These are phyloP conservation scores for Spilogale gracilis DNA, from an alignment of 2,113 vertebrate species.

Conservation along the genomic window DNA sequence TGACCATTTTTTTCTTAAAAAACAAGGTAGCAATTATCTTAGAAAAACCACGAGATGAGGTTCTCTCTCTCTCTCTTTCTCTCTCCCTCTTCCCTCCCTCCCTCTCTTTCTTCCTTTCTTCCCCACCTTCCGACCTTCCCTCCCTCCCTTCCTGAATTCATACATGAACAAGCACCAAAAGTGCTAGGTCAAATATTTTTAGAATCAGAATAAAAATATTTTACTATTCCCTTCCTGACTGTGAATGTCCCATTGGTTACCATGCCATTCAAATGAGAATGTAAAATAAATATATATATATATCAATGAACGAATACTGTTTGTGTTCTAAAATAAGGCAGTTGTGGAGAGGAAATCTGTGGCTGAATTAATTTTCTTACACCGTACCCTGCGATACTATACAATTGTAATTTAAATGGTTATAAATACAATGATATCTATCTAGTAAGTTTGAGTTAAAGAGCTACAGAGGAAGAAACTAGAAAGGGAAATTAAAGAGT, in stretches of 20 bases:
- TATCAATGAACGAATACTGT: constrained; percentile 2
- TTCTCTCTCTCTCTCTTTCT: no score
- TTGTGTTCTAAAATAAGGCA: constrained; percentile 36
- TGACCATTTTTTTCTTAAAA: neutral
- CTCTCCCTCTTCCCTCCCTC: no score
- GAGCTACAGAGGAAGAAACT: neutral
- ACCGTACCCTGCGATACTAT: neutral
- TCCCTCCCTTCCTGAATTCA: neutral
- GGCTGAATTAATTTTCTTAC: constrained; percentile 13
- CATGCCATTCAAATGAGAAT: constrained; percentile 25
- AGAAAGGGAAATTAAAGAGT: neutral
- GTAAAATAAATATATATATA: neutral
- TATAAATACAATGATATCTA: neutral
- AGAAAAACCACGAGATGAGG: neutral
- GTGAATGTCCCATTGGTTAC: constrained; percentile 27
- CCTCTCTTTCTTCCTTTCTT: no score
- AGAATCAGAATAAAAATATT: constrained; percentile 41
- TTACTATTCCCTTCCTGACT: neutral
- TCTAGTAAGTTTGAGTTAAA: neutral
- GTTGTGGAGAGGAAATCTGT: neutral
- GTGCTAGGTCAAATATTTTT: constrained; percentile 57
- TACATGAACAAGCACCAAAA: neutral
- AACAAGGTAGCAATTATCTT: neutral
- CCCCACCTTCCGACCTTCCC: no score
- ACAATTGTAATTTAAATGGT: neutral